Base-by-base conservation (phyloP, 1,140 invertebrate species). In the Eriosoma lanigerum region DNA sequence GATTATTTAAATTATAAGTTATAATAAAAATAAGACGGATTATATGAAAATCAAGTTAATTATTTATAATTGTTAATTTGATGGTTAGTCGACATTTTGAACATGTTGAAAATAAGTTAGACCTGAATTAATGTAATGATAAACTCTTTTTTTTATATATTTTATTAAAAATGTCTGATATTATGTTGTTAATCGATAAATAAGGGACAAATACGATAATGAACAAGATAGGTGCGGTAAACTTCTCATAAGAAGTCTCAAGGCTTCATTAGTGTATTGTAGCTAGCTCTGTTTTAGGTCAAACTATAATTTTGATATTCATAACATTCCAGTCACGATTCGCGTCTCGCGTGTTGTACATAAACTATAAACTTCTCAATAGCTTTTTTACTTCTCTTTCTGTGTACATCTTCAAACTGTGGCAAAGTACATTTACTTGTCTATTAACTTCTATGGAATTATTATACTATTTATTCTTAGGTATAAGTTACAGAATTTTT, bases 241-340 rank as follows among this genome's bases (percentile, higher is more conserved):
- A 58, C 73, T 76, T 56, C n/a, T 29, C 12, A 56, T 32, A 75
- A 52, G 52, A n/a, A 76, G 73, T 58, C 10, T 54, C 73, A 46
- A 58, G 73, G 54, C 54, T 76, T 76, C 73, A 76, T 76, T 76
- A 76, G 73, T 46, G 54, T 24, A 32, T 24, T 58, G 54, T 76
- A 17, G 13, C 29, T 76, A 10, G 5, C 26, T 58, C 29, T 24
- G 73, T 76, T 76, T 58, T 76, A 76, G 73, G 73, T 76, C 73
- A 76, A n/a, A 58, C 50, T 24, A 44, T n/a, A n/a, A n/a, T 26
- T 29, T 32, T 24, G n/a, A 58, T 76, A 58, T 76, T 76, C 73
- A 76, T 76, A 76, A 76, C 58, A 76, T 60, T 76, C 73, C 26
- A 58, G 73, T 76, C 73, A 76, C 73, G 73, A 60, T 76, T 76